Conservation (phyloP, 1,140 invertebrate genomes). For the Eriosoma lanigerum region DNA sequence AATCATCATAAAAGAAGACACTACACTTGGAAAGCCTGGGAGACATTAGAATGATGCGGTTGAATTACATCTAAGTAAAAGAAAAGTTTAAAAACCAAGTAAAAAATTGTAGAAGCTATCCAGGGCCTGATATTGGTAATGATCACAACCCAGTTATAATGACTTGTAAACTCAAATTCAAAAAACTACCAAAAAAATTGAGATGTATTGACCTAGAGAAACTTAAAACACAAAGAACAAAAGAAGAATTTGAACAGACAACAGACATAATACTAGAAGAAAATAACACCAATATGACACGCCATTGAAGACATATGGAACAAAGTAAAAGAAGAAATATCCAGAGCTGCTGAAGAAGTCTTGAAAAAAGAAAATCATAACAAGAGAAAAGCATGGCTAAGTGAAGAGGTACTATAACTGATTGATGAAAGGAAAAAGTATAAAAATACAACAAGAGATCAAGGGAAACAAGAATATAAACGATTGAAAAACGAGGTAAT, state of each 20-base stretch:
- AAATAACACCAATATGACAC: too few species aligned
- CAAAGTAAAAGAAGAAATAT: too few species aligned
- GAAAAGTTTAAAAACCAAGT: slow-evolving; percentile 56
- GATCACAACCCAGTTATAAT: slow-evolving; percentile 25
- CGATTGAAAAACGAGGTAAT: too few species aligned
- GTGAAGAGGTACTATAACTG: too few species aligned
- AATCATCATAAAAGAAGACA: slow-evolving; percentile 55
- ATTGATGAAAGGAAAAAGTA: too few species aligned
- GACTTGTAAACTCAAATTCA: slow-evolving; percentile 28
- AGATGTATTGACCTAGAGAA: background rate
- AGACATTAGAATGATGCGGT: slow-evolving; percentile 57
- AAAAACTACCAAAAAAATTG: slow-evolving; percentile 31
- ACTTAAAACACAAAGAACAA: slow-evolving; percentile 19
- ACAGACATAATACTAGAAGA: too few species aligned
- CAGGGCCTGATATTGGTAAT: slow-evolving; percentile 1
- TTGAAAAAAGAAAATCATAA: too few species aligned
- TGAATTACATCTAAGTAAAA: slow-evolving; percentile 57
- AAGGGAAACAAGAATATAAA: too few species aligned
- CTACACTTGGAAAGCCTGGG: slow-evolving; percentile 57
- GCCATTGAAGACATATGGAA: too few species aligned
- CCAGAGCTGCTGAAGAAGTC: too few species aligned
- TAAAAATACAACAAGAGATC: too few species aligned
- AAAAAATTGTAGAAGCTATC: slow-evolving; percentile 44
- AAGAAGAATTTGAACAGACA: slow-evolving; percentile 23
- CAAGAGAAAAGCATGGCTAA: too few species aligned